Percentiles rank a stretch among this genome's conserved stretches.
phyloP scores from a whole-genome alignment of 2,113 vertebrate genomes.

The Microcebus lehilahytsara region DNA sequence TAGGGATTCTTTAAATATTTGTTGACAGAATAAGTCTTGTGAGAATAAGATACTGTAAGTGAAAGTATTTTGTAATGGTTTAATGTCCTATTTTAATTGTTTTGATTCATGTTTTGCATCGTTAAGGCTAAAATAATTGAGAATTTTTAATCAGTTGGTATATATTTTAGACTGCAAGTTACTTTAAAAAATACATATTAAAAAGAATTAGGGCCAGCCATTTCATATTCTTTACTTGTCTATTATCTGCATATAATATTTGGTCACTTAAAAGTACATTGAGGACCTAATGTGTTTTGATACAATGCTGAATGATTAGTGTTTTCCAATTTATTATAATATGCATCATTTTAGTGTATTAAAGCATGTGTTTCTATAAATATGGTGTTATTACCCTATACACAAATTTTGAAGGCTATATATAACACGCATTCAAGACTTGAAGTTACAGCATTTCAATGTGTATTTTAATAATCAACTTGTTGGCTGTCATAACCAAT shows the following conservation, averaged over 20 bases:
- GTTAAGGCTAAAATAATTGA: background rate
- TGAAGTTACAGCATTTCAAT: constrained; percentile 46
- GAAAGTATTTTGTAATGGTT: background rate
- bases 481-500: constrained; percentile 1
- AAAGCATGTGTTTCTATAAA: constrained; percentile 35
- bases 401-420: constrained; percentile 22
- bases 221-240: background rate
- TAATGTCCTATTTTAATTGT: background rate
- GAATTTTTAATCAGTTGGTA: background rate
- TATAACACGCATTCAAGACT: constrained; percentile 42
- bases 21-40: background rate
- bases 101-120: background rate
- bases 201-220: background rate
- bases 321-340: background rate
- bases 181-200: background rate
- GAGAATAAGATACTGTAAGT: background rate
- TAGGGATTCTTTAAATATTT: background rate
- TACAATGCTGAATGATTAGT: background rate
- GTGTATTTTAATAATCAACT: constrained; percentile 54
- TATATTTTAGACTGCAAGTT: background rate
- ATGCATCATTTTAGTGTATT: constrained; percentile 33
- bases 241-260: background rate
- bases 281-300: background rate
- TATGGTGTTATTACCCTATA: background rate
- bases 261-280: constrained; percentile 26